Evolutionary conservation across 2,113 vertebrate genomes (phyloP).

Genomic region (Suncus etruscus): DNA sequence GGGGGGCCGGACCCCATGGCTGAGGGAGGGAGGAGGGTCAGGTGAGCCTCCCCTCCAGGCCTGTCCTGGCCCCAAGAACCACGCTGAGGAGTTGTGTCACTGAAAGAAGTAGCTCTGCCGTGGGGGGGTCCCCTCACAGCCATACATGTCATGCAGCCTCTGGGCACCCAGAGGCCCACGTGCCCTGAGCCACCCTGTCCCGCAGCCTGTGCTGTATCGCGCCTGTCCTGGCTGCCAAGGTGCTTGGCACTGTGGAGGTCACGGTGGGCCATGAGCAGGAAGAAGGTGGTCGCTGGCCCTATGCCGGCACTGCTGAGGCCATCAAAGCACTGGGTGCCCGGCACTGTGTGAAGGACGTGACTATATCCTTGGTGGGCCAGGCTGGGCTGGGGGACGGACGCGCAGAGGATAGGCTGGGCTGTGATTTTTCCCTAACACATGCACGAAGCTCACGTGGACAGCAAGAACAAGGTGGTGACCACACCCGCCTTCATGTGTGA

Average conservation of each 20-base stretch:
- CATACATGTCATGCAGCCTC: no score
- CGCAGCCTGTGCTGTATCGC: conserved; percentile 92
- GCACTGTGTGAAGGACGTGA: conserved; percentile 90
- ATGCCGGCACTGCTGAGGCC: conserved; percentile 89
- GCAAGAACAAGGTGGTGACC: conserved; percentile 91
- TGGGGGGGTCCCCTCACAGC: neutral
- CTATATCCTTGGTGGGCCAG: conserved; percentile 90
- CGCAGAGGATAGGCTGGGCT: fast-evolving
- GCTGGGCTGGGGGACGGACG: fast-evolving
- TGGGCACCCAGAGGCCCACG: neutral
- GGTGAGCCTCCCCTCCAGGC: no score
- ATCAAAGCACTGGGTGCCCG: conserved; percentile 92
- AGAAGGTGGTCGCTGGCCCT: conserved; percentile 92
- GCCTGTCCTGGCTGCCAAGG: conserved; percentile 91
- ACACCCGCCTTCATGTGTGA: conserved; percentile 95
- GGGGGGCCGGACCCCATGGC: conserved; percentile 44
- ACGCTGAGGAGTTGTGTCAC: no score
- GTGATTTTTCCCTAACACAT: conserved; percentile 81
- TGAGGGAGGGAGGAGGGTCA: neutral
- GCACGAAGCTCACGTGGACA: conserved; percentile 92
- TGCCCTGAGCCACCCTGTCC: fast-evolving
- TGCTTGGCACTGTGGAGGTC: conserved; percentile 91
- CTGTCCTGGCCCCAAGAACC: no score
- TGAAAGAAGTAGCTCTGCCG: no score
- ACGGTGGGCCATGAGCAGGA: conserved; percentile 93